Percentiles rank a stretch among this genome's conserved stretches.
These are phyloP conservation scores for Herpetotheres cachinnans DNA, from an alignment of 2,113 vertebrate genomes.

Conservation along the genomic window DNA sequence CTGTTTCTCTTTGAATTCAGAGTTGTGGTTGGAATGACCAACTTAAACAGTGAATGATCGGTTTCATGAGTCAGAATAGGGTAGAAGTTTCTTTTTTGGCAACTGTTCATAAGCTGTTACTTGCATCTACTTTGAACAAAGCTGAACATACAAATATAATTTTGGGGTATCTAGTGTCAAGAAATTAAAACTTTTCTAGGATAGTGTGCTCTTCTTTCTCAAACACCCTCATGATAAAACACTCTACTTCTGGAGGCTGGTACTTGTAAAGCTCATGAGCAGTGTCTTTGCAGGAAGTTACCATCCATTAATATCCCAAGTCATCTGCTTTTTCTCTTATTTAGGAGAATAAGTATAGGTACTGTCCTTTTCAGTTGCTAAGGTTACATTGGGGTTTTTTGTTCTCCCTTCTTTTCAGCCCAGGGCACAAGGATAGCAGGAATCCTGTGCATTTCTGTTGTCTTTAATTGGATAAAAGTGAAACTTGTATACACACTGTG, in stretches of 20 bases:
- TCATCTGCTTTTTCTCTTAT: background rate
- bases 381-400: background rate
- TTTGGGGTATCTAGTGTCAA: background rate
- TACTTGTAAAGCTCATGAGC: background rate
- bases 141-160: fast-evolving
- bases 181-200: background rate
- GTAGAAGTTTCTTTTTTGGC: background rate
- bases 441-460: background rate
- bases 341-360: background rate
- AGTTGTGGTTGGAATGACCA: background rate
- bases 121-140: background rate
- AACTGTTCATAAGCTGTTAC: background rate
- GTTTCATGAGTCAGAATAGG: background rate
- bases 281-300: background rate
- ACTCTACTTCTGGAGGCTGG: background rate
- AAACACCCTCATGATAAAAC: background rate
- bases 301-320: background rate
- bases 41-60: fast-evolving
- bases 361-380: background rate
- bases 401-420: background rate
- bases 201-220: background rate
- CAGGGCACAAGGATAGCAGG: background rate
- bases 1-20: background rate
- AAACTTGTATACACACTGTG: background rate
- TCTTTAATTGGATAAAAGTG: background rate